Evolutionary conservation across 2,113 vertebrate genomes (phyloP).

Genomic region (Pollachius pollachius): DNA sequence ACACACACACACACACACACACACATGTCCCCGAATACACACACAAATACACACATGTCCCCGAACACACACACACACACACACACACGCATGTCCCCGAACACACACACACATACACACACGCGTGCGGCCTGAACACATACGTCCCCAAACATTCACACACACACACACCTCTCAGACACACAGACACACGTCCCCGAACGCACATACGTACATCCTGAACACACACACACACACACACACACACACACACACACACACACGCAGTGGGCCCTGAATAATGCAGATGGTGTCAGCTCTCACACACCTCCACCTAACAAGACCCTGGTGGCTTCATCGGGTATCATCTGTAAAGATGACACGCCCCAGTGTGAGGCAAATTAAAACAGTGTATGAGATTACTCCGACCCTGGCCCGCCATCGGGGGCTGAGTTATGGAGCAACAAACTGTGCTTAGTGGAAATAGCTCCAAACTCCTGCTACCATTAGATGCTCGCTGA

Average conservation of each 20-base stretch:
- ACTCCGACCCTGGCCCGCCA: constrained; percentile 46
- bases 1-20: too few species aligned
- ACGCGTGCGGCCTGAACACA: too few species aligned
- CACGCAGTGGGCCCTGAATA: constrained; percentile 49
- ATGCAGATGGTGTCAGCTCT: constrained; percentile 66
- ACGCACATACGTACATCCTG: too few species aligned
- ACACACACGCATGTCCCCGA: not conserved
- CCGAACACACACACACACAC: not conserved
- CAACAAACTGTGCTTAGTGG: constrained; percentile 39
- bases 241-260: not conserved
- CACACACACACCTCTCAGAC: too few species aligned
- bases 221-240: too few species aligned
- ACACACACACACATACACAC: not conserved
- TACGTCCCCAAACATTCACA: too few species aligned
- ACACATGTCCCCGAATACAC: too few species aligned
- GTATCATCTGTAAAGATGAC: constrained; percentile 63
- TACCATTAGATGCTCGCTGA: constrained; percentile 32
- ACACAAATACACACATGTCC: constrained; percentile 26
- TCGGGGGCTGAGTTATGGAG: constrained; percentile 42
- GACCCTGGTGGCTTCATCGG: constrained; percentile 64
- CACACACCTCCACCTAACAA: constrained; percentile 70
- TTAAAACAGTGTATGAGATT: constrained; percentile 65
- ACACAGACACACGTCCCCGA: too few species aligned
- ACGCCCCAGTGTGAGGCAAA: constrained; percentile 67
- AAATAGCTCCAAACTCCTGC: constrained; percentile 38